Evolutionary conservation across 1,140 invertebrate genomes (phyloP).

Genomic region (Melipona quadrifasciata): DNA sequence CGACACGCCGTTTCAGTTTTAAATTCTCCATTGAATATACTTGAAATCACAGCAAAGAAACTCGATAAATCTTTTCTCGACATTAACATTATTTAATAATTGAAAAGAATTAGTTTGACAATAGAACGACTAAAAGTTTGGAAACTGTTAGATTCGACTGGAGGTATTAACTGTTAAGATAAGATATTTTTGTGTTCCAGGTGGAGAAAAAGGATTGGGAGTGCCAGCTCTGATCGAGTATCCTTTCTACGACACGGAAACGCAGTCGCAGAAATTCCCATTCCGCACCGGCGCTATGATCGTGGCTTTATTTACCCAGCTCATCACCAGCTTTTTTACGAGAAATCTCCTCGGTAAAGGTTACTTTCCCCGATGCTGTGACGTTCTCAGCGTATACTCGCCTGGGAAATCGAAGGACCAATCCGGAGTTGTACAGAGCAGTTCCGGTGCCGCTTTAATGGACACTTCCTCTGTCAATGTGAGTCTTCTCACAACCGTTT

Average conservation of each 20-base stretch:
- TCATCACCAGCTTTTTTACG: constrained; percentile 83
- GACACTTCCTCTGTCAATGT: constrained; percentile 74
- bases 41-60: background rate
- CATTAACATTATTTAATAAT: no score
- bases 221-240: constrained; percentile 85
- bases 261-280: constrained; percentile 83
- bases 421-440: constrained; percentile 76
- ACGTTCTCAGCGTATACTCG: constrained; percentile 78
- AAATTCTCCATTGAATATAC: no score
- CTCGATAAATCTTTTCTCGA: background rate
- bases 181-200: constrained; percentile 58
- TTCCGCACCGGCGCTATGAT: constrained; percentile 85
- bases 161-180: no score
- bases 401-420: constrained; percentile 77
- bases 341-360: constrained; percentile 83
- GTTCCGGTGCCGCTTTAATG: constrained; percentile 78
- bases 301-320: constrained; percentile 83
- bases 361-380: constrained; percentile 80
- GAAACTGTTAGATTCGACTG: no score
- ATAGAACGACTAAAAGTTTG: no score
- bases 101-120: no score
- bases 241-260: constrained; percentile 83
- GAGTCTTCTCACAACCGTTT: background rate
- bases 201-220: constrained; percentile 85
- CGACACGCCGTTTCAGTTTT: no score